Conservation (phyloP, 2,888 invertebrate species). For the Notodonta ziczac region DNA sequence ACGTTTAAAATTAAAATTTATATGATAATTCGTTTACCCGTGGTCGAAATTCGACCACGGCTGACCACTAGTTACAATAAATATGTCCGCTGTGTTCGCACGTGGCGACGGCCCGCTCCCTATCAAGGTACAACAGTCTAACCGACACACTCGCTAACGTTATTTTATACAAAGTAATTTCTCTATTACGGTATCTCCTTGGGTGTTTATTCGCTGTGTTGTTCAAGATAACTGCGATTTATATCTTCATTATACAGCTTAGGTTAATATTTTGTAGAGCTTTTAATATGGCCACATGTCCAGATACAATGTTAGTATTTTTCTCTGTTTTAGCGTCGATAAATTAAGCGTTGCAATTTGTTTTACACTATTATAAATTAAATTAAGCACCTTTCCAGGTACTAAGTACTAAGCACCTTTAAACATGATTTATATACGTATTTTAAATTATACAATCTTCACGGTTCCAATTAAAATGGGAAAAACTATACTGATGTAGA, state of each 20-base stretch:
- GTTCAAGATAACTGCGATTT: constrained; percentile 43
- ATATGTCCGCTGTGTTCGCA: constrained; percentile 77
- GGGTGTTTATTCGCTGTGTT: constrained; percentile 41
- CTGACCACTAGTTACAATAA: constrained; percentile 68
- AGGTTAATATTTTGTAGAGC: not conserved
- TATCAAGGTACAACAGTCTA: constrained; percentile 73
- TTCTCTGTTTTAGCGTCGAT: too few relatives aligned
- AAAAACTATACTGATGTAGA: too few relatives aligned
- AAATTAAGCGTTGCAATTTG: too few relatives aligned
- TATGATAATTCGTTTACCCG: too few relatives aligned
- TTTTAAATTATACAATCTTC: too few relatives aligned
- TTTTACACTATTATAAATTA: too few relatives aligned
- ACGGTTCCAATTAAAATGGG: too few relatives aligned
- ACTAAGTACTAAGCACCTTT: too few relatives aligned
- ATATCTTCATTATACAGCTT: constrained; percentile 40
- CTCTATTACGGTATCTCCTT: constrained; percentile 70
- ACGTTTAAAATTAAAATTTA: too few relatives aligned
- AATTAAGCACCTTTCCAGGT: too few relatives aligned
- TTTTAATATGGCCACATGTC: not conserved
- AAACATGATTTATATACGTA: too few relatives aligned
- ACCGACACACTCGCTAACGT: constrained; percentile 58
- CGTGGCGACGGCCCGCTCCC: constrained; percentile 72
- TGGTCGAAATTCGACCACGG: too few relatives aligned
- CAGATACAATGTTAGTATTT: not conserved
- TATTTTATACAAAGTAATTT: constrained; percentile 79